These are phyloP conservation scores for Cataglyphis albicans DNA, from an alignment of 2,888 invertebrate genomes.

Conservation along the genomic window DNA sequence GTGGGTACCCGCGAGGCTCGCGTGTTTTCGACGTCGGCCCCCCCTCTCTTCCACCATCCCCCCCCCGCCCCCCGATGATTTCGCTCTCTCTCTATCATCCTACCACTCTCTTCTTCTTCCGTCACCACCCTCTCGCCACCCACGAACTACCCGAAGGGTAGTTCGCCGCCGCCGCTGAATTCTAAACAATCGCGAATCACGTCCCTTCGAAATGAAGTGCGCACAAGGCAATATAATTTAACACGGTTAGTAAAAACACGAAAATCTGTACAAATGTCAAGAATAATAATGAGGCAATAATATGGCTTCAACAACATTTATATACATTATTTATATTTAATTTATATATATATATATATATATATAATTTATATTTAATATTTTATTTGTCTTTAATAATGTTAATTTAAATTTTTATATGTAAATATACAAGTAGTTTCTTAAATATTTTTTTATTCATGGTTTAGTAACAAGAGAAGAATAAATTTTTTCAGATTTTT, in stretches of 20 bases:
- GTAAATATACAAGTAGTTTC: background rate
- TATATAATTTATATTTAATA: too few species aligned
- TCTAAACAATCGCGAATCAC: conserved; percentile 46
- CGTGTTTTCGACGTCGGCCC: conserved; percentile 84
- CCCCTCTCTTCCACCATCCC: too few species aligned
- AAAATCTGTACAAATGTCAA: background rate
- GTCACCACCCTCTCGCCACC: background rate
- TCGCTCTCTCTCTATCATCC: conserved; percentile 64
- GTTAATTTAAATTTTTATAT: background rate
- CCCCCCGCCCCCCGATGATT: conserved; percentile 75
- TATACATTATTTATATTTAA: background rate
- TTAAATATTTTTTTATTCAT: background rate
- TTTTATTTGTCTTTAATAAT: background rate
- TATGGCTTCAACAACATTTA: background rate
- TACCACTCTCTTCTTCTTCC: conserved; percentile 36
- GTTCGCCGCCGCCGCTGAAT: conserved; percentile 10
- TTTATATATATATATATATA: background rate
- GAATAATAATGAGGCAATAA: background rate
- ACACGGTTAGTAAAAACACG: background rate
- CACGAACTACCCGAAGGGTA: background rate
- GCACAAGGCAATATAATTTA: background rate
- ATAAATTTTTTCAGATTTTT: background rate
- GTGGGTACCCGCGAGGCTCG: conserved; percentile 85
- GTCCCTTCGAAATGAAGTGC: conserved; percentile 36
- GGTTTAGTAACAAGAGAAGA: background rate